phyloP scores from a whole-genome alignment of 2,797 vertebrate species.

The Galago senegalensis region DNA sequence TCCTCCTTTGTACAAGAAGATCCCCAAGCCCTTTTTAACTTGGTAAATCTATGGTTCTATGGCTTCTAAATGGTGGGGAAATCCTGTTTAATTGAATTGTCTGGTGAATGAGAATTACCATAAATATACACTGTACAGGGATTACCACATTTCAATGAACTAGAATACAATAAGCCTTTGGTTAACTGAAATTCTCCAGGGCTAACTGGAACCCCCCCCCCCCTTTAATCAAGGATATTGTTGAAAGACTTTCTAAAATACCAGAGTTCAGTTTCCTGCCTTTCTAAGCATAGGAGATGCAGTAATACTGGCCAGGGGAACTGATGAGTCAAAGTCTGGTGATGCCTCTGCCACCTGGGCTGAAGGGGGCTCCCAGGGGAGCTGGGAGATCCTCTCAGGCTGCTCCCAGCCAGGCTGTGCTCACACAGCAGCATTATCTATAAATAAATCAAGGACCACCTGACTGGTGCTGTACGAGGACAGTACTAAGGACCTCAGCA shows the following conservation, averaged over 20 bases:
- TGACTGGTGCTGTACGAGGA: neutral
- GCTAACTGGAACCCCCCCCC: conserved; percentile 80
- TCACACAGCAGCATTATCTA: too few relatives aligned
- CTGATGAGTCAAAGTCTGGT: conserved; percentile 62
- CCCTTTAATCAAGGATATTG: conserved; percentile 73
- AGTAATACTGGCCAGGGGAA: neutral
- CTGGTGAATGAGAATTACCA: conserved; percentile 20
- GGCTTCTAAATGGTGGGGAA: conserved; percentile 21
- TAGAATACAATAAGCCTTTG: conserved; percentile 61
- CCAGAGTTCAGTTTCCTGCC: conserved; percentile 67
- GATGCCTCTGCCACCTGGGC: conserved; percentile 39
- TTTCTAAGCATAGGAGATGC: conserved; percentile 64
- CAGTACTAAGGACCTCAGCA: neutral
- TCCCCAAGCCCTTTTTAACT: neutral
- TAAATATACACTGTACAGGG: neutral
- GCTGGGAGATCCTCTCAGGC: neutral
- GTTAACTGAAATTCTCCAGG: conserved; percentile 70
- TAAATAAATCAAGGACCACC: neutral
- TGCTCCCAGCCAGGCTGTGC: neutral
- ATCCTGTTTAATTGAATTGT: conserved; percentile 36
- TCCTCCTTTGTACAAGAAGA: conserved; percentile 28
- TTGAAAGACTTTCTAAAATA: conserved; percentile 71
- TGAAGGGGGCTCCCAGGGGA: neutral
- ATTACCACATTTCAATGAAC: conserved; percentile 63
- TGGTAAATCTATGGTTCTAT: conserved; percentile 13